Evolutionary conservation across 2,888 invertebrate genomes (phyloP), one percentile per base, ranked within the genome.

Genomic region (Eilema griseolum): DNA sequence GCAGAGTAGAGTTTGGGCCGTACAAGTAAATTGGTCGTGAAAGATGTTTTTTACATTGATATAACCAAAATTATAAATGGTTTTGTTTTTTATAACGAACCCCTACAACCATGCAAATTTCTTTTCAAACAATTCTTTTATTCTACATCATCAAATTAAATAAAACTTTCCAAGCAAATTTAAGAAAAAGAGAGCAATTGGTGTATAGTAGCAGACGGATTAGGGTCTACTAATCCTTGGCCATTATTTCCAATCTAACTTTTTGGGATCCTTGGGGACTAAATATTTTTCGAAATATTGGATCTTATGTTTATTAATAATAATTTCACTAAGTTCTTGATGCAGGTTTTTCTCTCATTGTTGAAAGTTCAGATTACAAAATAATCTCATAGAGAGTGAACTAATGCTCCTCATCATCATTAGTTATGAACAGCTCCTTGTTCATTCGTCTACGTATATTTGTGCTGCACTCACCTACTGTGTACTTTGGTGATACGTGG

Each of bases 221-320:
- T 90, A 89, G 76, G 78, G 74, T 67, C 75, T 73, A 76, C 77
- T 88, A 87, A 89, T 88, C 89, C 86, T 67, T 71, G 70, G 75
- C 82, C 82, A 83, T 85, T 87, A 83, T 79, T 81, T 72, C 69
- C 74, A 78, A 78, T 85, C 79, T 83, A 80, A 82, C 79, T 75
- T 79, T 85, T 84, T 79, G 72, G 74, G 83, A 56, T 77, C 75
- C 72, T 66, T 63, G 11, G 24, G 66, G 37, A 11, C 20, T 20
- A 26, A 26, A 41, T 26, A 41, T 16, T 41, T 16, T 3, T 16
- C 41, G n/a, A n/a, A n/a, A n/a, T n/a, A n/a, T n/a, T n/a, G n/a
- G n/a, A n/a, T n/a, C n/a, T n/a, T n/a, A n/a, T n/a, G n/a, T n/a
- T n/a, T n/a, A n/a, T n/a, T n/a, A n/a, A n/a, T n/a, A n/a, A n/a